phyloP scores from a whole-genome alignment of 2,888 invertebrate species.

The Drosophila siamana region DNA sequence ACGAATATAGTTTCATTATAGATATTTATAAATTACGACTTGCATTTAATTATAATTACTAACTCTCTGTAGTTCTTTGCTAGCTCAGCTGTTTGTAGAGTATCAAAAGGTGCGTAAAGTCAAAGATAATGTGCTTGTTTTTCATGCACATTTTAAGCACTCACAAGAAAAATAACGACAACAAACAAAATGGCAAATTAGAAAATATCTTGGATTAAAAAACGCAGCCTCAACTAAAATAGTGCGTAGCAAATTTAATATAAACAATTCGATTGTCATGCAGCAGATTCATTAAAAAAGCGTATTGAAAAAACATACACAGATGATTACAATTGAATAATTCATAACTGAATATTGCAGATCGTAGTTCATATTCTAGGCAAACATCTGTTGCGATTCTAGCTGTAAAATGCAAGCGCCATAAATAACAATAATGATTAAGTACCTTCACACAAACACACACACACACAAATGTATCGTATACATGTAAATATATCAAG shows the following conservation, averaged over 20 bases:
- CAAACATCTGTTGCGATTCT: constrained; percentile 18
- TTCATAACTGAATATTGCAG: constrained; percentile 3
- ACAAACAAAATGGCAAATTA: no score
- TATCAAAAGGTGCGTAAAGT: neutral
- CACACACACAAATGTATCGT: no score
- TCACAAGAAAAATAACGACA: neutral
- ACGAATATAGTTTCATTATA: no score
- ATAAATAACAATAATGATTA: constrained; percentile 31
- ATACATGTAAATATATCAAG: neutral
- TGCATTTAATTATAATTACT: no score
- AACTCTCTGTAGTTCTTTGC: neutral
- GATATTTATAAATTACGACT: no score
- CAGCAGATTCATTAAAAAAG: neutral
- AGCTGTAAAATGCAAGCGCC: constrained; percentile 11
- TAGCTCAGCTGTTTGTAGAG: neutral
- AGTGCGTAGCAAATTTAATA: neutral
- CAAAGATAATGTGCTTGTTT: neutral
- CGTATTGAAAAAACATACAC: neutral
- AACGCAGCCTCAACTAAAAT: neutral
- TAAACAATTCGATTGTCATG: neutral
- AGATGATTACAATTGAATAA: constrained; percentile 8
- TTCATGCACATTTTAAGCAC: no score
- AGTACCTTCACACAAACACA: constrained; percentile 9
- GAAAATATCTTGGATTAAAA: no score
- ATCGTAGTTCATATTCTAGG: constrained; percentile 12